Base-by-base conservation (phyloP, 2,797 vertebrate genomes). In the Acanthopagrus latus region DNA sequence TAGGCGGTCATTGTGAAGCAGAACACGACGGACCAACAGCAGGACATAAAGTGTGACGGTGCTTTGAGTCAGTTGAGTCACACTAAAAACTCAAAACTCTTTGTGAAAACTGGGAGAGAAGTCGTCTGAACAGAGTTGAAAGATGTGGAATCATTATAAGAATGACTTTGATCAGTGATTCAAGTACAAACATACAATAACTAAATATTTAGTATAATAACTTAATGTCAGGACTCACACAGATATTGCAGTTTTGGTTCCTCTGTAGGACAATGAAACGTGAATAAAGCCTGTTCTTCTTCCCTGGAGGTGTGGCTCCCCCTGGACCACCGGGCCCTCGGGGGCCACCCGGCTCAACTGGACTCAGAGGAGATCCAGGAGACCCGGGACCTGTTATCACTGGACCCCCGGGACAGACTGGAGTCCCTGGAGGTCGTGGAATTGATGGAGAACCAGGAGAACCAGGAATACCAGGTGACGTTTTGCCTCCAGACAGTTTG, bases 281-380 rank as follows among this genome's bases (percentile, higher is more conserved):
- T 21, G 41, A 41, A 56, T 27, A 0, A 56, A 66, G 17, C 13
- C 7, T 55, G 7, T 51, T 29, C 12, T 38, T 69, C 18, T 62
- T 51, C 38, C 25, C 27, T 70, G 0, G 0, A 95, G 93, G 90
- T 62, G 52, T 48, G 14, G 64, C 12, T 20, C 0, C 7, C 2
- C 1, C 59, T 17, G 91, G 93, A 44, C 51, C 56, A 10, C 48
- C 10, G 0, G 94, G 94, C 0, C 59, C 21, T 0, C 81, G 18
- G 13, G 94, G 94, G n/a, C 71, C 78, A 0, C 83, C 88, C 0
- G 94, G 94, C 11, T 82, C 10, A 0, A 14, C 21, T 9, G 94
- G 94, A 70, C 20, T 25, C 3, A 92, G 77, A 84, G 94, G 94
- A 82, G 84, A 92, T 5, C 33, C 20, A 48, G 94, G 94, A 69